Percentiles rank a stretch among this genome's conserved stretches.
Evolutionary conservation across 30 jellyfish, hydroid and myxozoan species (phyloP).

Genomic region (Turritopsis rubra): DNA sequence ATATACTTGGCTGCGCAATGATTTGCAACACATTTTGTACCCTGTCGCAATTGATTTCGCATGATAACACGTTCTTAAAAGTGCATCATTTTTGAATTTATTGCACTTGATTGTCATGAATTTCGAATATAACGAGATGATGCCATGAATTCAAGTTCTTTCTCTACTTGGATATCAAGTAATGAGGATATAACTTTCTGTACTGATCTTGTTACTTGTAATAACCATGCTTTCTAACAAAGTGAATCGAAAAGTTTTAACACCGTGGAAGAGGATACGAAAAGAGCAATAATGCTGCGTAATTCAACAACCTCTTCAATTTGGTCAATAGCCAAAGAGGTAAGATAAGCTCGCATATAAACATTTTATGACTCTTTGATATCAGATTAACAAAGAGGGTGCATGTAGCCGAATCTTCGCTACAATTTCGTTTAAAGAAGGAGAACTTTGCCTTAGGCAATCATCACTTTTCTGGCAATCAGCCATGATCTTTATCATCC

Average conservation of each 20-base stretch:
- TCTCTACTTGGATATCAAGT: no score
- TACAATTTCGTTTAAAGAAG: conserved; percentile 1
- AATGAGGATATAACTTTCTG: no score
- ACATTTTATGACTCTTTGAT: no score
- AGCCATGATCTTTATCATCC: no score
- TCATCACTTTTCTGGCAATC: background rate
- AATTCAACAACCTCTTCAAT: no score
- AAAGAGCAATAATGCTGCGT: background rate
- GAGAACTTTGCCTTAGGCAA: background rate
- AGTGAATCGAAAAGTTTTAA: background rate
- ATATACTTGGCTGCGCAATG: background rate
- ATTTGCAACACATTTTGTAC: background rate
- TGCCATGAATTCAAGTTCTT: no score
- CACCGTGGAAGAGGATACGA: conserved; percentile 3
- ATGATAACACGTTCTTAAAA: background rate
- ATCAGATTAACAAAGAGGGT: no score
- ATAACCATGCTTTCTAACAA: background rate
- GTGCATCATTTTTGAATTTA: no score
- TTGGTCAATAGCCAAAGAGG: conserved; percentile 4
- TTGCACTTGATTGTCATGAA: no score
- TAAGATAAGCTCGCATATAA: no score
- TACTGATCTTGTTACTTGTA: no score
- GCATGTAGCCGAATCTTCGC: conserved; percentile 1
- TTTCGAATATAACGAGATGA: no score
- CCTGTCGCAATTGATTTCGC: background rate